Base-by-base conservation (phyloP, 2,888 invertebrate species). In the Nipponacmea schrenckii region DNA sequence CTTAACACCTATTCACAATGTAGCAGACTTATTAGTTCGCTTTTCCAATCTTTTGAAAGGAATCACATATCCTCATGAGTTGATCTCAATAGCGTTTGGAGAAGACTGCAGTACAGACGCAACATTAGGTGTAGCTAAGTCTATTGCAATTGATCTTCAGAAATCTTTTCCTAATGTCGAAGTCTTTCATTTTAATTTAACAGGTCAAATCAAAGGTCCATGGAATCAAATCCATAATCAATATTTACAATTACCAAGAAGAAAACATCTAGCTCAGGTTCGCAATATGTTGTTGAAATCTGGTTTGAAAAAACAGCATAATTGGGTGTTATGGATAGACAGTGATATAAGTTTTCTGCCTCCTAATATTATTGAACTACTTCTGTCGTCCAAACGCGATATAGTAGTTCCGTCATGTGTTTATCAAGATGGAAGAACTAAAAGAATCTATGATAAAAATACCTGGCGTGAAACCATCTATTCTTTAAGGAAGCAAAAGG, bases 291-390 rank as follows among this genome's bases (percentile, higher is more conserved):
- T 87, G 14, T 69, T 86, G 12, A 68, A 75, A 45, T 68, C 74
- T 8, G 81, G 78, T n/a, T 69, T 86, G 24, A 68, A 74, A 62
- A 69, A 80, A 7, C 76, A 79, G 27, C 39, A 39, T 10, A 82
- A 82, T 26, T 86, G 84, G 82, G 86, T 84, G 4, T 62, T 87
- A 39, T 87, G 87, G 87, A 79, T 86, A 31, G 87, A 87, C 69
- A 81, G 81, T 66, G 87, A 87, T 70, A 78, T 87, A 8, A 72
- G 76, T 1, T 71, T 76, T 39, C 68, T 85, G 15, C 86, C 86
- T 0, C 27, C 68, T 12, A 84, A 86, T 71, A 72, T 86, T n/a
- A 77, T 87, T 26, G 80, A 87, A 74, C 84, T 83, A 65, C 71
- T 87, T 17, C 27, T 86, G 17, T 82, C 77, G 24, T 80, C 85